Evolutionary conservation across 1,140 invertebrate genomes (phyloP), one percentile per base, ranked within the genome.

Genomic region (Aphaenogaster floridana): DNA sequence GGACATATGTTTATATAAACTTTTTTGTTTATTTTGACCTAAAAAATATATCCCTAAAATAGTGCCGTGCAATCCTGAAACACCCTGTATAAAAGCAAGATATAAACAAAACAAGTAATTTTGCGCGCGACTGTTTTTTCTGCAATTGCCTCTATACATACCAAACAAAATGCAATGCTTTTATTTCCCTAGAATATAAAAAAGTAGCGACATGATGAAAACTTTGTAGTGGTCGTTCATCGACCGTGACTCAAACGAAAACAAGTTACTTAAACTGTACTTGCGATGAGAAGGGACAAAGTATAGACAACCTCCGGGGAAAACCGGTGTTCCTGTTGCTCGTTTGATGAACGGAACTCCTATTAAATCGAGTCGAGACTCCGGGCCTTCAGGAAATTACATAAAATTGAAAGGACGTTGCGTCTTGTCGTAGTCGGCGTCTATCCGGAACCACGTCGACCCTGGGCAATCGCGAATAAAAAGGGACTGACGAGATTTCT

Each of bases 371-470:
- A 81, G 76, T 68, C 80, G 87, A 72, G 68, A 86, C 86, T 87
- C 89, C 68, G 74, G 81, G 89, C 74, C 88, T 42, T 71, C 90
- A 86, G 91, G 86, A 93, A 93, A 92, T 92, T 91, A 92, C 91
- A 86, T 92, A 92, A 93, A 93, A 92, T 93, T 91, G 91, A 90
- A 93, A 93, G 84, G 86, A 88, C 87, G 66, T 59, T 28, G 68
- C 54, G 39, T 86, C 74, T 80, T 42, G 69, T 59, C 61, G 57
- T 78, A 54, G 59, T 63, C 72, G 13, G 36, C 83, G 61, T 77
- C 48, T 34, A 34, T 79, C 68, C 21, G 78, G 64, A 64, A 34
- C 28, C 34, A 74, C 36, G 72, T 69, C 63, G 50, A 64, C n/a
- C 11, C 63, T 34, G 57, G 50, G 45, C 64, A 59, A 84, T 81